Evolutionary conservation across 2,797 vertebrate genomes (phyloP), one percentile per base, ranked within the genome.

Genomic region (Dromococcyx pavoninus): DNA sequence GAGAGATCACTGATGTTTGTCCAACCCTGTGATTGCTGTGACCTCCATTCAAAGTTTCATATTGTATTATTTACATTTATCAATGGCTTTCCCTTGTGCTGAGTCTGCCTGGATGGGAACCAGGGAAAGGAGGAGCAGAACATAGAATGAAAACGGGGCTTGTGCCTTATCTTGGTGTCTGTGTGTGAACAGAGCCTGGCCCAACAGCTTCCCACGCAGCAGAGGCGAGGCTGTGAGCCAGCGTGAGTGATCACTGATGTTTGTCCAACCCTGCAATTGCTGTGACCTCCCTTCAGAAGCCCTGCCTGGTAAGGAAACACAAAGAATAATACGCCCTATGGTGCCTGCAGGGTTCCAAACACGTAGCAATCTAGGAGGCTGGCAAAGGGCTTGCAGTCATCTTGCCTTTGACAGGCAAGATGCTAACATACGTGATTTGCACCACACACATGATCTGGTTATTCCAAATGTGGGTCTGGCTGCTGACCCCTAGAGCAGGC

Each of bases 111-210:
- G 21, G 25, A 9, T 1, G 2, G 27, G 22, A 25, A 24, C 17
- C 17, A 24, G 22, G 53, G 15, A 60, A 56, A 19, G 48, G 24
- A 37, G 21, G 33, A 65, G 30, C 39, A 64, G 50, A 32, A 48
- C 5, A 2, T 0, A 5, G n/a, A 2, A 0, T 12, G 48, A 17
- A 35, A 72, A 7, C 24, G 2, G 1, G 4, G 25, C 13, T 17
- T 16, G 35, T 21, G 24, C 44, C 32, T 58, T 24, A 33, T 4
- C 6, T 1, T 0, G 8, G 43, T 4, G 33, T 30, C 50, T 1
- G 44, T 3, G 19, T 2, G 19, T 4, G 25, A 6, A 2, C 25
- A 4, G 48, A 1, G 13, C 39, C 24, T 3, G 7, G n/a, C 15
- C 7, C 11, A 0, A 17, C 9, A 1, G 30, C 37, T 18, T 17